Base-by-base conservation (phyloP, 2,888 invertebrate species). In the Formica aserva region DNA sequence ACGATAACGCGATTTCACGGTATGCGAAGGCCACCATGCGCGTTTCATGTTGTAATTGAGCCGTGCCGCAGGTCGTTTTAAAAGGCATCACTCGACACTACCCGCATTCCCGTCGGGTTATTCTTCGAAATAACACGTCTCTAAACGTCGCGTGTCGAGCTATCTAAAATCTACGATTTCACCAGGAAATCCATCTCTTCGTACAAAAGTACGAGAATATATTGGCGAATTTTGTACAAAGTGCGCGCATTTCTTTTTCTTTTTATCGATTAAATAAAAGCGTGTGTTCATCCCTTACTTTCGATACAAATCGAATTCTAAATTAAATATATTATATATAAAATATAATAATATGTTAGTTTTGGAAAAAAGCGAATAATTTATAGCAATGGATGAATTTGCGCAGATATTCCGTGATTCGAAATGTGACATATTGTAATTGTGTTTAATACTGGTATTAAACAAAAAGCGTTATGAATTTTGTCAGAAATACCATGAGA, bases 71-170 rank as follows among this genome's bases (percentile, higher is more conserved):
- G 32, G 26, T 52, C 22, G 48, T 60, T 62, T 52, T 57, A 80
- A 89, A 81, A 83, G 84, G 85, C 81, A 82, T 63, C 66, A 66
- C 29, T 69, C 77, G 69, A 45, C 32, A 32, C 32, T 6, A 32
- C 78, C 63, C 81, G 75, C 83, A 71, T 87, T 88, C 84, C 80
- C 63, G 55, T 90, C 78, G 71, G 65, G 22, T 63, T 32, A 74
- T 82, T 75, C 48, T 78, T 72, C n/a, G 57, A 78, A 78, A 82
- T 85, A 88, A 86, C 85, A 38, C 85, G 89, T 74, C 66, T 67
- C 69, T 74, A 78, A 84, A 87, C 84, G 85, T 87, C 85, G 90
- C 90, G 90, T 90, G 89, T 74, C 57, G n/a, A 32, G 18, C 60
- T 72, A 72, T 80, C 74, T 80, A 72, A 72, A 80, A 80, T 80